Evolutionary conservation across 2,113 vertebrate genomes (phyloP).

Genomic region (Boulengeromyrus knoepffleri): DNA sequence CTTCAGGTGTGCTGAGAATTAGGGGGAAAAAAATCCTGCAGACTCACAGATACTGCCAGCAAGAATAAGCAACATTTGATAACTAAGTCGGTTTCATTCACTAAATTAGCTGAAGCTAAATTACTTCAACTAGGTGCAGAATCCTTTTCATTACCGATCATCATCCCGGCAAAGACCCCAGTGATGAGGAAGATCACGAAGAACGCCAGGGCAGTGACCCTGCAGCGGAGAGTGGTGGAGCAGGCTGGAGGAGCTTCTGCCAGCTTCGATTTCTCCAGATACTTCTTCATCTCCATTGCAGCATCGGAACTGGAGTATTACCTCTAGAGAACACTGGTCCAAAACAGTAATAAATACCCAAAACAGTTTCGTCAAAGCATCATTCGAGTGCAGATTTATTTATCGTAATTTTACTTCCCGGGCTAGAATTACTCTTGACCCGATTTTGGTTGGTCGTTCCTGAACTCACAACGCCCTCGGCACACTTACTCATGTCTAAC

Average conservation of each 20-base stretch:
- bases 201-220: constrained; percentile 28
- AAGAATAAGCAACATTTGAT: not conserved
- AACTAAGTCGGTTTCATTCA: not conserved
- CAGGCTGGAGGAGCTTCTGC: constrained; percentile 23
- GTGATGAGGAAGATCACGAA: constrained; percentile 50
- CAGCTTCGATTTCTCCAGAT: constrained; percentile 42
- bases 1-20: constrained; percentile 50
- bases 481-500: not conserved
- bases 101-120: not conserved
- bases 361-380: not conserved
- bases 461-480: not conserved
- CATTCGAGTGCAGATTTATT: not conserved
- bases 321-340: not conserved
- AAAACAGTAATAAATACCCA: not conserved
- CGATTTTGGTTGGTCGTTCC: not conserved
- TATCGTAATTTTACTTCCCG: not conserved
- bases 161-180: constrained; percentile 50
- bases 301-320: constrained; percentile 21
- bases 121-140: not conserved
- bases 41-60: not conserved
- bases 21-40: not conserved
- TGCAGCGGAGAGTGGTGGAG: constrained; percentile 31
- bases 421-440: not conserved
- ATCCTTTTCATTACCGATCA: constrained; percentile 48
- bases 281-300: constrained; percentile 54